Base-by-base conservation (phyloP, 1,140 invertebrate species). In the Argopecten irradians region DNA sequence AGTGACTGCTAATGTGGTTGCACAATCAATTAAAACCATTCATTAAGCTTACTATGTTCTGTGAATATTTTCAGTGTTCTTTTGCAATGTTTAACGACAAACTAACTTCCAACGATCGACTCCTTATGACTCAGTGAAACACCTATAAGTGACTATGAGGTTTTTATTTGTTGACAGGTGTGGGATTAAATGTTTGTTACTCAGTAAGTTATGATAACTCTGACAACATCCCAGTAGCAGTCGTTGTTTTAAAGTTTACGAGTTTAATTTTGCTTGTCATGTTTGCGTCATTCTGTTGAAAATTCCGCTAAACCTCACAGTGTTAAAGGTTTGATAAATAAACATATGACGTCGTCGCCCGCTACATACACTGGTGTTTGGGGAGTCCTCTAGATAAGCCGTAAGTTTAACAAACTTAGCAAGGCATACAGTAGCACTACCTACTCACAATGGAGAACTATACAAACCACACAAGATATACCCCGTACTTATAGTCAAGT, bases 401-500 rank as follows among this genome's bases (percentile, higher is more conserved):
- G 55, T 71, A 71, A 71, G 55, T 71, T 71, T 71, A 71, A 71
- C 55, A 71, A 71, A 71, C 55, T 71, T n/a, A 71, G n/a, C n/a
- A 11, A 28, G 55, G 28, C 55, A 22, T 71, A 71, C 55, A 71
- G 55, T 71, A 28, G 55, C 55, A 71, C 55, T 71, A 71, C 55
- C 5, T n/a, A 28, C 55, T 71, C 55, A 5, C 8, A 7, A n/a
- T 28, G 55, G 55, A 71, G 55, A 16, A 71, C 55, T 71, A n/a
- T 71, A 71, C 22, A 71, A 22, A 71, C 16, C 8, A 11, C 43
- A 19, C 2, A 19, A 46, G 43, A 46, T 19, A 39, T 39, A 39
- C 36, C 36, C n/a, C 36, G 13, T 13, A 39, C 36, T 39, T 13
- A 39, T 13, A 39, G 5, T 39, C 36, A 39, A 39, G 36, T 39